These are phyloP conservation scores for Megaceryle alcyon DNA, from an alignment of 2,797 vertebrate species.

Conservation along the genomic window DNA sequence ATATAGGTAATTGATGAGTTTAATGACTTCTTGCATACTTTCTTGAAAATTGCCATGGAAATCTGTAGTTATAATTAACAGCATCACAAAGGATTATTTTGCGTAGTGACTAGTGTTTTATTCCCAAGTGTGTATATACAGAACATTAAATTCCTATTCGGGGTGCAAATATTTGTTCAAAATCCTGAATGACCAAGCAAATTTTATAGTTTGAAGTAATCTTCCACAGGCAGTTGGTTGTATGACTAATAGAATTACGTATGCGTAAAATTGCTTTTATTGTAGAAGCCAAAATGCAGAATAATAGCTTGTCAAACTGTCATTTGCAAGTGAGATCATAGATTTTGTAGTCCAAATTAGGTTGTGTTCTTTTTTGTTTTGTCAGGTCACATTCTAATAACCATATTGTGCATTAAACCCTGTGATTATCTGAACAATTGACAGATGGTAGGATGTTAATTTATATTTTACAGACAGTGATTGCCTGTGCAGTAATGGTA, in stretches of 20 bases:
- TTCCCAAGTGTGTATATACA: background rate
- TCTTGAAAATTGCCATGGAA: conserved; percentile 6
- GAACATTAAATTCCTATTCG: conserved; percentile 33
- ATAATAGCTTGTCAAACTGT: conserved; percentile 84
- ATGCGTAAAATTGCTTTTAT: conserved; percentile 75
- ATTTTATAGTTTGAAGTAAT: conserved; percentile 69
- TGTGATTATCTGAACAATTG: conserved; percentile 83
- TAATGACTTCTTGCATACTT: conserved; percentile 34
- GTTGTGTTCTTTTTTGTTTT: conserved; percentile 80
- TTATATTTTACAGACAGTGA: conserved; percentile 80
- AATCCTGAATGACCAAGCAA: conserved; percentile 74
- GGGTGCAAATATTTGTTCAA: conserved; percentile 69
- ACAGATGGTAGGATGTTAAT: conserved; percentile 86
- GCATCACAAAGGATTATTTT: conserved; percentile 34
- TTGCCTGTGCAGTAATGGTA: conserved; percentile 70
- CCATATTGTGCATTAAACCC: conserved; percentile 83
- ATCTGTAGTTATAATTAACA: background rate
- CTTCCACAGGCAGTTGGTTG: conserved; percentile 73
- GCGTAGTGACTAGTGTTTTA: background rate
- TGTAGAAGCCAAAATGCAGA: conserved; percentile 77
- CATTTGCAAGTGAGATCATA: conserved; percentile 80
- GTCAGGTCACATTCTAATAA: conserved; percentile 85
- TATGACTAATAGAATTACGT: conserved; percentile 77
- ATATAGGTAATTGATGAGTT: conserved; percentile 20
- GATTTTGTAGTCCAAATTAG: conserved; percentile 83